Evolutionary conservation across 2,888 invertebrate species (phyloP).

Genomic region (Drosophila parthenogenetica): DNA sequence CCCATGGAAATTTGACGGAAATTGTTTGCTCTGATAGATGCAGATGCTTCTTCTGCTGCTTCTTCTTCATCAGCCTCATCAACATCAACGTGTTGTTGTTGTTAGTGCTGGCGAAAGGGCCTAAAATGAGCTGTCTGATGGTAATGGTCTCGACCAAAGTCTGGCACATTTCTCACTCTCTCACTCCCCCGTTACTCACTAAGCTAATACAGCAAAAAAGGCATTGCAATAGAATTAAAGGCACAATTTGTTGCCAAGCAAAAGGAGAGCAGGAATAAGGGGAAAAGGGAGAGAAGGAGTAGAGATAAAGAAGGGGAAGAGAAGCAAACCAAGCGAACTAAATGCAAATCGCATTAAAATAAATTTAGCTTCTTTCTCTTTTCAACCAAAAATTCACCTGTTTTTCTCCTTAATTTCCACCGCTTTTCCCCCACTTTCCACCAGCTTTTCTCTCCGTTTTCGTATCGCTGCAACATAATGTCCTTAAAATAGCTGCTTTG

Average conservation of each 20-base stretch:
- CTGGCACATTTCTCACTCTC: constrained; percentile 53
- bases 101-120: not conserved
- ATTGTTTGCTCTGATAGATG: constrained; percentile 80
- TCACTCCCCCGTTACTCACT: constrained; percentile 15
- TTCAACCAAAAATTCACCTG: constrained; percentile 9
- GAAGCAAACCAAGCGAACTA: constrained; percentile 66
- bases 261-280: not conserved
- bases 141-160: constrained; percentile 59
- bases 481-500: constrained; percentile 59
- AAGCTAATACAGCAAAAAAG: constrained; percentile 50
- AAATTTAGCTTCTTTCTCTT: constrained; percentile 55
- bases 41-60: constrained; percentile 46
- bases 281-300: not conserved
- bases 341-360: constrained; percentile 80
- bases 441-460: not conserved
- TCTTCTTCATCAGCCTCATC: not conserved
- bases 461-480: constrained; percentile 64
- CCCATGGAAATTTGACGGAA: constrained; percentile 81
- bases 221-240: constrained; percentile 66
- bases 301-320: constrained; percentile 22
- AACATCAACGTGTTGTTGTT: not conserved
- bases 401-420: not conserved
- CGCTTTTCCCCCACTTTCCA: not conserved
- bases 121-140: constrained; percentile 31
- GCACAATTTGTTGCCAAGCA: constrained; percentile 45